Base-by-base conservation (phyloP, 2,797 vertebrate species). In the Echeneis naucrates region DNA sequence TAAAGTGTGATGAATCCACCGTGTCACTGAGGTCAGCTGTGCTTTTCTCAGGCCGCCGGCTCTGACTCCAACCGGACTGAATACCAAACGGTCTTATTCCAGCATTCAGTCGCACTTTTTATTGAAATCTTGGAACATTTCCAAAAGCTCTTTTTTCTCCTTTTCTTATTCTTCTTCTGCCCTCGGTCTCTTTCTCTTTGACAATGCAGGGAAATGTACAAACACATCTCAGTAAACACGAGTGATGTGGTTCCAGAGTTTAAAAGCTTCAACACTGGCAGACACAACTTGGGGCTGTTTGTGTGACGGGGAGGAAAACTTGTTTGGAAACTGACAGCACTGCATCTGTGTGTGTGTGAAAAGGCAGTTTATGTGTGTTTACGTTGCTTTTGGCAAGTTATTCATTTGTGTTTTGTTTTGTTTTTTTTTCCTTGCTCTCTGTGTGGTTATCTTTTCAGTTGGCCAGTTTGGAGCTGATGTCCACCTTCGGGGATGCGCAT, bases 321-420 rank as follows among this genome's bases (percentile, higher is more conserved):
- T 90, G 86, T 90, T 92, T 87, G 87, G 80, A 86, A 88, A 89
- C 87, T 90, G 92, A 90, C 87, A 91, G 83, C 75, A 61, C 66
- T 77, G 66, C 48, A 50, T 89, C n/a, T 81, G 53, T 73, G 14
- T 80, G 72, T 68, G 62, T 42, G 68, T 66, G 68, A 51, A 32
- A 19, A 21, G 33, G 54, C 44, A 53, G 78, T 72, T 67, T 68
- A 19, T 77, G 75, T 85, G 81, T 86, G 83, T 78, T 81, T 82
- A 79, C 84, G 85, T 88, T 92, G 91, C 91, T 93, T 83, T 89
- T 84, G 92, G 92, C 91, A 83, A 93, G 86, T 91, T 92, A 86
- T 92, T 87, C 81, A 73, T 92, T 86, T 91, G 82, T 88, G 68
- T 70, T 70, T 72, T 57, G 61, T 3, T 32, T 62, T 59, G 55